Evolutionary conservation across 2,797 vertebrate genomes (phyloP).

Genomic region (Typhlichthys subterraneus): DNA sequence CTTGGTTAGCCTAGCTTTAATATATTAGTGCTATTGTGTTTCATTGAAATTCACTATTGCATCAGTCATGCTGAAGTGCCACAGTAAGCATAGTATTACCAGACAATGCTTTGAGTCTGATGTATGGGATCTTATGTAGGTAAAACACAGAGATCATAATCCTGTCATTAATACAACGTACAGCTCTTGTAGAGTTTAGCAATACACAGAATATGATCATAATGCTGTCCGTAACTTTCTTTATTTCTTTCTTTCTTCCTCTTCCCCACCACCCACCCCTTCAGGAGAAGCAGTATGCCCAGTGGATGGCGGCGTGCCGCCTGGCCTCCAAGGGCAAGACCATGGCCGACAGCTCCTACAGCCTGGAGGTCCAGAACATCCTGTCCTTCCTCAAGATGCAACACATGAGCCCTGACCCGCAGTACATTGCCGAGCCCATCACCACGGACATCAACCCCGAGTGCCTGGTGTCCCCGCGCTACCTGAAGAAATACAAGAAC

Average conservation of each 20-base stretch:
- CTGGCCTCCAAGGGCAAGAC: slow-evolving; percentile 98
- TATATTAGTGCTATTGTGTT: too few relatives aligned
- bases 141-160: too few relatives aligned
- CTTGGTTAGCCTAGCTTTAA: too few relatives aligned
- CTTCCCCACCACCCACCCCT: not conserved
- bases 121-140: too few relatives aligned
- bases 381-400: slow-evolving; percentile 99
- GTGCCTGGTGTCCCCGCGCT: slow-evolving; percentile 95
- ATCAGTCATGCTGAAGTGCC: too few relatives aligned
- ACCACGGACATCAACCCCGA: slow-evolving; percentile 95
- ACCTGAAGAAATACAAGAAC: slow-evolving; percentile 98
- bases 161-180: not conserved
- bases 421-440: slow-evolving; percentile 91
- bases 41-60: too few relatives aligned
- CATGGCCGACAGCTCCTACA: slow-evolving; percentile 99
- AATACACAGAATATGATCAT: not conserved
- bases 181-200: not conserved
- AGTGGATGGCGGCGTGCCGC: slow-evolving; percentile 99
- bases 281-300: slow-evolving; percentile 97
- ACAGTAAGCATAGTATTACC: too few relatives aligned
- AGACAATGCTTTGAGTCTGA: too few relatives aligned
- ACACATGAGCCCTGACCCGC: slow-evolving; percentile 96
- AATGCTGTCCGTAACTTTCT: not conserved
- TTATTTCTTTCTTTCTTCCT: not conserved
- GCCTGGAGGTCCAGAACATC: slow-evolving; percentile 97